Base-by-base conservation (phyloP, 2,888 invertebrate species). In the Thera obeliscata region DNA sequence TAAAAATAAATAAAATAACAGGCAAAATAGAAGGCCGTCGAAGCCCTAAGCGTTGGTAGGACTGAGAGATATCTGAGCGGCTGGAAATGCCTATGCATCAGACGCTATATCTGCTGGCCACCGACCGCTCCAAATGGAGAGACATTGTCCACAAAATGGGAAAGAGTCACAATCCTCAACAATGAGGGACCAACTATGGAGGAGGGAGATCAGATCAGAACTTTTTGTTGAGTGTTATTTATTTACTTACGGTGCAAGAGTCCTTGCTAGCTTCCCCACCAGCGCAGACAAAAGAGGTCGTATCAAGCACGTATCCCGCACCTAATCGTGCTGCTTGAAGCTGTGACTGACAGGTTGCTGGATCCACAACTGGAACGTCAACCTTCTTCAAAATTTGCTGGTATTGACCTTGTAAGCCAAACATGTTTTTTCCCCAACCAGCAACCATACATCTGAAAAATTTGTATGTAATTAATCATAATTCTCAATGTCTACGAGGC, bases 341-440 rank as follows among this genome's bases (percentile, higher is more conserved):
- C 35, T 95, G 94, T 4, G 90, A 78, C 83, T 97, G 95, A 78
- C 97, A 97, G 1, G 94, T 93, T 0, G 87, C 87, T n/a, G 95
- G 90, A n/a, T 94, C 92, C 5, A 96, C 91, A 49, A 98, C 94
- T 0, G 96, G 95, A 0, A 98, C 96, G 69, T 96, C 96, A 0
- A 97, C 97, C 85, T 97, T 95, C 80, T 96, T 96, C 81, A 96
- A 87, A 48, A 96, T 95, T 73, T 95, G 94, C 83, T 96, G 96
- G 79, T 95, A 95, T 71, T 87, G 91, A 0, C 93, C 94, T 84
- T 85, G 92, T 2, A 86, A 52, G 1, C 94, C 94, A 71, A 97
- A 98, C 74, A 96, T 95, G 74, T 97, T 94, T 82, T 97, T 97
- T 11, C 98, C 98, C 98, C 98, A 98, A 9, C 98, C 98, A n/a